These are phyloP conservation scores for Dendrocincla tyrannina DNA, from an alignment of 2,797 vertebrate genomes.

Conservation along the genomic window DNA sequence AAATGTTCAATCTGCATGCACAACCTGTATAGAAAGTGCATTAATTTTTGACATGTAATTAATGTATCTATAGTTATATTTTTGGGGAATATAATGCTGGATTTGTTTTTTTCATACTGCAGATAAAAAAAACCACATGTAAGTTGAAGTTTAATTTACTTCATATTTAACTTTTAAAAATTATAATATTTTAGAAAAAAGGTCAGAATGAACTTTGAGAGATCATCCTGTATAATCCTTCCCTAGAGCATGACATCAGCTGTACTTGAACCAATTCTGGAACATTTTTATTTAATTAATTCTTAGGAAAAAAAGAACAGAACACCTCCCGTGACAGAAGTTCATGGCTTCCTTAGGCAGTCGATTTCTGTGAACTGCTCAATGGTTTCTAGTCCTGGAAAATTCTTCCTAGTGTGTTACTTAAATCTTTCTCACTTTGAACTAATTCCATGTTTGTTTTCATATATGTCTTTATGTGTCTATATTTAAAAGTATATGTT, in stretches of 20 bases:
- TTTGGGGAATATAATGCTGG: neutral
- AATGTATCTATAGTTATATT: neutral
- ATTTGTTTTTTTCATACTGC: neutral
- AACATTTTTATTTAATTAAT: neutral
- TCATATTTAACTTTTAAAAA: neutral
- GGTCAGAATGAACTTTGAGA: neutral
- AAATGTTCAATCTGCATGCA: neutral
- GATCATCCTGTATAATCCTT: neutral
- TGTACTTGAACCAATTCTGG: neutral
- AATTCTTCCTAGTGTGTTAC: neutral
- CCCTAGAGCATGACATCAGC: neutral
- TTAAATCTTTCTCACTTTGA: neutral
- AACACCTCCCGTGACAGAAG: neutral
- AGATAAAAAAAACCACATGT: neutral
- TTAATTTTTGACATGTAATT: neutral
- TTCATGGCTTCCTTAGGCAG: neutral
- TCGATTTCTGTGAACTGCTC: neutral
- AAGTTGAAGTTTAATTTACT: neutral
- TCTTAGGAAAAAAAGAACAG: neutral
- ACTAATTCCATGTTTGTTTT: neutral
- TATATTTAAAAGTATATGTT: neutral
- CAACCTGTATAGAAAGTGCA: neutral
- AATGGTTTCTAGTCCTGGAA: neutral
- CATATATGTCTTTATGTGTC: neutral
- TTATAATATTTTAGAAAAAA: neutral